A percentile compares a stretch with the other conserved stretches of the same genome.
Conservation (phyloP, 2,888 invertebrate genomes). For the Barypeithes pellucidus region DNA sequence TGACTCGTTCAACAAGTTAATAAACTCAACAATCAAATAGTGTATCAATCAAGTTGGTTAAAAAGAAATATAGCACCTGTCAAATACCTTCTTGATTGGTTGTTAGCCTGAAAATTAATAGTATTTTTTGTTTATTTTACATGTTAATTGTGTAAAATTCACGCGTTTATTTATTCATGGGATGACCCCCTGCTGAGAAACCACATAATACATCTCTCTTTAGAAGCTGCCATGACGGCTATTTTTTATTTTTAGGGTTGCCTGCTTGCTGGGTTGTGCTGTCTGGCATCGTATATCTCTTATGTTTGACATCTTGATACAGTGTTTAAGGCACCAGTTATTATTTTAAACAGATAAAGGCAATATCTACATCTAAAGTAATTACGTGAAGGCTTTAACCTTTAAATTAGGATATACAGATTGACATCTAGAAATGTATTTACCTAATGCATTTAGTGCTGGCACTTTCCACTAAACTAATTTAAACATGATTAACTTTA, state of each 20-base stretch:
- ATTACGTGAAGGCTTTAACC: slow-evolving; percentile 27
- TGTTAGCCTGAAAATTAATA: slow-evolving; percentile 70
- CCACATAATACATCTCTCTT: slow-evolving; percentile 69
- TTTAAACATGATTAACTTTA: too few relatives aligned
- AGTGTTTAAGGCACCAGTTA: slow-evolving; percentile 53
- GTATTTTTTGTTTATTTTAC: slow-evolving; percentile 71
- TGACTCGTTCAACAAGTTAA: slow-evolving; percentile 70
- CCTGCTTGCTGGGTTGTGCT: slow-evolving; percentile 51
- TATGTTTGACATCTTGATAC: slow-evolving; percentile 67
- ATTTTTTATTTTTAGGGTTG: slow-evolving; percentile 59
- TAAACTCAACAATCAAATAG: slow-evolving; percentile 71
- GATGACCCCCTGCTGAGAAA: slow-evolving; percentile 67
- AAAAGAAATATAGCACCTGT: slow-evolving; percentile 59
- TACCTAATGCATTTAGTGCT: too few relatives aligned
- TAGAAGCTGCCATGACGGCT: slow-evolving; percentile 64
- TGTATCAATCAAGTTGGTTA: slow-evolving; percentile 67
- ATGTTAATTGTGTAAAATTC: slow-evolving; percentile 73
- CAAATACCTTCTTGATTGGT: slow-evolving; percentile 70
- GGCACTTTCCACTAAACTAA: too few relatives aligned
- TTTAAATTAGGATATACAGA: too few relatives aligned
- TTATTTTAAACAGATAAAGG: slow-evolving; percentile 51
- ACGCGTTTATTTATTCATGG: slow-evolving; percentile 72
- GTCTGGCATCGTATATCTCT: slow-evolving; percentile 64
- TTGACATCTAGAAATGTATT: too few relatives aligned
- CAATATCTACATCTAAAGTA: slow-evolving; percentile 48